Base-by-base conservation (phyloP, 2,797 vertebrate genomes). In the Molothrus ater region DNA sequence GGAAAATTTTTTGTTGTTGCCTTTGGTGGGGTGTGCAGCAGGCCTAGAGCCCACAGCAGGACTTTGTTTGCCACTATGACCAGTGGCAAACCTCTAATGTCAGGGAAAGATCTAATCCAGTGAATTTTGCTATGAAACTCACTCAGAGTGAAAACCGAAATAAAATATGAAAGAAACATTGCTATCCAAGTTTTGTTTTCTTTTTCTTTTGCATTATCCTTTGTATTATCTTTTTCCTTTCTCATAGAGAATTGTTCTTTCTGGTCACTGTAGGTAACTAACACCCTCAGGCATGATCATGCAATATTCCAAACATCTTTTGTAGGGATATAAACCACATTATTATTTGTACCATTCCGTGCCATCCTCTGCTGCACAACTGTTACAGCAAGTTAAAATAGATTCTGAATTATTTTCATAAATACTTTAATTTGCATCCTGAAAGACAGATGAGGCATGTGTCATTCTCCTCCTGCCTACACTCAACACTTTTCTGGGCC, bases 201-300 rank as follows among this genome's bases (percentile, higher is more conserved):
- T 42, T 84, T 78, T 65, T 14, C 2, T 42, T 69, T 64, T 53
- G 84, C 72, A 63, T 93, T 72, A 80, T 95, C 72, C 91, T 91
- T 80, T 96, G 94, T 73, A 94, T 96, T 94, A 88, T 93, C 85
- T 92, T 93, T 95, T 97, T 73, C 93, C 61, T 90, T 95, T 93
- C 65, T 96, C 43, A 79, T 21, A 92, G 60, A 91, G 42, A 86
- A 38, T 74, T 96, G 88, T 95, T 97, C 94, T 97, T 97, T 98
- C 96, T 97, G 95, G 96, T 95, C 90, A 93, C 96, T 91, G 82
- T 90, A 95, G 93, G 83, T 80, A 91, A 79, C 90, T 91, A 93
- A 92, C 21, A 89, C 76, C 76, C 53, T 95, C 89, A 96, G 90
- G 71, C 65, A 91, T 95, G 90, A 66, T 86, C 73, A 95, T 60